Base-by-base conservation (phyloP, 35 echinoderm and acorn worm species). In the Chiridota heheva region DNA sequence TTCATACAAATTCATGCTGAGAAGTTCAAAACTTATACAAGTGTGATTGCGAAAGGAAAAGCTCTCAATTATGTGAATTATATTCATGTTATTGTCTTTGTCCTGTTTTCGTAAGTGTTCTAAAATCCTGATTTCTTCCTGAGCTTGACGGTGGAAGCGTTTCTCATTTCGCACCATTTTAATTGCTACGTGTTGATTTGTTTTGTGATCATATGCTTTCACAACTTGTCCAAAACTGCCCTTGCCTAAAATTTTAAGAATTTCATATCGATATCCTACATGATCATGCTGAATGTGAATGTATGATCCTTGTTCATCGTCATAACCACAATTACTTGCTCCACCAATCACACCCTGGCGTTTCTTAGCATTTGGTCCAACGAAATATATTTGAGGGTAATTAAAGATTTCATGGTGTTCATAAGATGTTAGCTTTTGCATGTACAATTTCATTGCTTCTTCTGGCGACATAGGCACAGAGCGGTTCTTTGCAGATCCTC, bases 161-260 rank as follows among this genome's bases (percentile, higher is more conserved):
- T 98, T 98, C 59, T 98, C 95, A 48, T 98, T 98, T 70, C 95
- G 89, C 16, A 98, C 95, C 95, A 98, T 98, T 84, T 98, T 98
- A 38, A 98, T 51, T 16, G 95, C 95, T 62, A 98, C 51, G 74
- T 98, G 95, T 56, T 91, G 95, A 73, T 98, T 98, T 46, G 88
- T 98, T 77, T 98, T 98, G 53, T 98, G 95, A 83, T 98, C 95
- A 60, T 98, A 98, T 12, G 82, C 95, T 82, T 98, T 98, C 42
- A 98, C 95, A 36, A 98, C 95, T 63, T 98, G 95, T 81, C 95
- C 95, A 85, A 98, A 98, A 58, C 95, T 98, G 39, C 95, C 95
- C 89, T 98, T 98, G 17, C 95, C 95, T 28, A 98, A 81, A 44
- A 98, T 91, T 91, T 98, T 98, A 32, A 98, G 80, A 35, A 98